Conservation (phyloP, 2,113 vertebrate species). For the Hippocampus barbouri region DNA sequence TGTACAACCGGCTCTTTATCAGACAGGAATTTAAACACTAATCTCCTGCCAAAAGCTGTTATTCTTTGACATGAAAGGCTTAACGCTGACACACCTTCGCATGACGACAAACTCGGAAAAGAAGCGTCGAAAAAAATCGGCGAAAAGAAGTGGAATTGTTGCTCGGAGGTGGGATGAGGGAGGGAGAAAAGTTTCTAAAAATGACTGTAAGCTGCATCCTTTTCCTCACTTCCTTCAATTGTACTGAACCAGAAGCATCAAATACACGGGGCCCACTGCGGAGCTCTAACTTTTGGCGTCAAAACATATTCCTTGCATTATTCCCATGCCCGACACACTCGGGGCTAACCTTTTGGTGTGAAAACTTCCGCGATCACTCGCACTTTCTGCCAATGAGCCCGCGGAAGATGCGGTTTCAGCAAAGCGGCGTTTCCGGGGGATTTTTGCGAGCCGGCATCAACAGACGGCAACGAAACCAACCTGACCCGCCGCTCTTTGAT, state of each 20-base stretch:
- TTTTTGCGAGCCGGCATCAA: neutral
- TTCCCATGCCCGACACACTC: neutral
- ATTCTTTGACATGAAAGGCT: slow-evolving; percentile 27
- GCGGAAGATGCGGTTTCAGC: neutral
- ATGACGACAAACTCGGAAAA: neutral
- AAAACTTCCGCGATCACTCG: neutral
- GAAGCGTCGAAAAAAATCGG: neutral
- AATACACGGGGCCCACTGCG: neutral
- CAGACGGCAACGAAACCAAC: neutral
- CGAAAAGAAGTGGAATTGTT: neutral
- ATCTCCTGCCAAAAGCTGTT: slow-evolving; percentile 38
- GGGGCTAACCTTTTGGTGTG: neutral
- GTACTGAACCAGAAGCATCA: neutral
- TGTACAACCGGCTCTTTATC: slow-evolving; percentile 24
- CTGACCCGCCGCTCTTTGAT: neutral
- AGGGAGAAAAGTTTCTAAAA: neutral
- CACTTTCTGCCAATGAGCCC: neutral
- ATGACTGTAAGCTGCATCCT: neutral
- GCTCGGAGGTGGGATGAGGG: neutral
- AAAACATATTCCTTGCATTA: neutral
- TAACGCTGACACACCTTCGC: slow-evolving; percentile 9
- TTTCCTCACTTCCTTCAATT: neutral
- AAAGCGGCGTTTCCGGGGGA: neutral
- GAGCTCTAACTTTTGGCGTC: neutral
- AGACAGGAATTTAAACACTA: slow-evolving; percentile 28